Conservation (phyloP, 2,113 vertebrate species). For the Sitta europaea region DNA sequence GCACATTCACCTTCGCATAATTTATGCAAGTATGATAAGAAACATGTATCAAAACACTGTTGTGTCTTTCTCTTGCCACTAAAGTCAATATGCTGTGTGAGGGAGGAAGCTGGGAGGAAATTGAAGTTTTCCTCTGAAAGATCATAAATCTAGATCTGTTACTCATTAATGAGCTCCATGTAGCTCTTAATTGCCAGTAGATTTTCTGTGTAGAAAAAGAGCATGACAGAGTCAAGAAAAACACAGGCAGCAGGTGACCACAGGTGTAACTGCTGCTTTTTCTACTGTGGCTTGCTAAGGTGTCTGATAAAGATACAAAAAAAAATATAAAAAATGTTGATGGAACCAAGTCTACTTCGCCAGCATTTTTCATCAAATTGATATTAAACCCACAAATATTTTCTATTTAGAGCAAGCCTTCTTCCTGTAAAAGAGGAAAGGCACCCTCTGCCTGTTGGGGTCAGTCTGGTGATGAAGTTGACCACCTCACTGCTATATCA, state of each 20-base stretch:
- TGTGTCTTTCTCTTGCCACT: not conserved
- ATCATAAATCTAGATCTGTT: conserved; percentile 51
- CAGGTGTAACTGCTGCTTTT: not conserved
- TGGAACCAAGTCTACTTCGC: not conserved
- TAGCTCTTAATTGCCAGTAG: not conserved
- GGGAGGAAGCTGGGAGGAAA: conserved; percentile 44
- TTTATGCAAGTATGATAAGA: not conserved
- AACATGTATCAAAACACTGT: not conserved
- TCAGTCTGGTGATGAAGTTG: not conserved
- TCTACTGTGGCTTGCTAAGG: not conserved
- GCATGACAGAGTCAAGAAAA: not conserved
- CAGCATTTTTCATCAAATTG: not conserved
- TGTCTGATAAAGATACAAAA: not conserved
- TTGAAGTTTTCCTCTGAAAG: conserved; percentile 34
- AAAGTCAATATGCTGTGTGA: conserved; percentile 3
- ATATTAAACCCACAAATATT: not conserved
- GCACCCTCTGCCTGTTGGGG: not conserved
- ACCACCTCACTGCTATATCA: not conserved
- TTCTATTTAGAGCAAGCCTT: not conserved
- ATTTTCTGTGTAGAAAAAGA: not conserved
- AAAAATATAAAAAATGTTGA: not conserved
- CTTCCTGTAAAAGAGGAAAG: not conserved
- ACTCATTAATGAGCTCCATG: conserved; percentile 49
- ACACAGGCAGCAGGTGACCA: rapidly evolving
- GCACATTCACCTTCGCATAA: not conserved